Percentiles rank a stretch among this genome's conserved stretches.
phyloP scores from a whole-genome alignment of 2,113 vertebrate genomes.

The Callithrix jacchus region DNA sequence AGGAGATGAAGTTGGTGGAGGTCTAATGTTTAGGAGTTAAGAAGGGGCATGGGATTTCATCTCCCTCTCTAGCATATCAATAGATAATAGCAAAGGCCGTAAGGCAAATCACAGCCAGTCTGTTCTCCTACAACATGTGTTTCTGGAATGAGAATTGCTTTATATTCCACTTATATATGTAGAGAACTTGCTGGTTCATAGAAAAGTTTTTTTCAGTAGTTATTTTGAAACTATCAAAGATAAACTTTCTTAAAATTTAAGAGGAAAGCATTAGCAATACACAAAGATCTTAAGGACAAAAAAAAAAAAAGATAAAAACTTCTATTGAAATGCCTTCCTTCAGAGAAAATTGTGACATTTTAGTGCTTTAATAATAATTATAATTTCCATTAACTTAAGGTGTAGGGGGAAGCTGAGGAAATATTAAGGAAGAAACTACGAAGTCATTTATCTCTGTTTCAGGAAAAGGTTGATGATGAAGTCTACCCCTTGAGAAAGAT shows the following conservation, averaged over 20 bases:
- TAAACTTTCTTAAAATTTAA: background rate
- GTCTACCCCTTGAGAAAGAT: background rate
- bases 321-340: background rate
- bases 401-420: background rate
- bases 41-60: background rate
- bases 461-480: background rate
- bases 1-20: background rate
- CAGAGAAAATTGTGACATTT: background rate
- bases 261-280: background rate
- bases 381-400: background rate
- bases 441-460: background rate
- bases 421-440: background rate
- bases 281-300: background rate
- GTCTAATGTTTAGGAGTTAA: background rate
- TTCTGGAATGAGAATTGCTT: background rate
- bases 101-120: background rate
- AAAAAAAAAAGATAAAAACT: background rate
- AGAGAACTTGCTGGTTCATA: background rate
- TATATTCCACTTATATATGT: background rate
- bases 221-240: background rate
- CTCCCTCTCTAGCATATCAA: background rate
- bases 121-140: background rate
- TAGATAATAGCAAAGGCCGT: background rate
- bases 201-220: background rate
- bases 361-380: background rate